A percentile compares a stretch with the other conserved stretches of the same genome.
phyloP scores from a whole-genome alignment of 2,888 invertebrate genomes.

The Zygaena filipendulae region DNA sequence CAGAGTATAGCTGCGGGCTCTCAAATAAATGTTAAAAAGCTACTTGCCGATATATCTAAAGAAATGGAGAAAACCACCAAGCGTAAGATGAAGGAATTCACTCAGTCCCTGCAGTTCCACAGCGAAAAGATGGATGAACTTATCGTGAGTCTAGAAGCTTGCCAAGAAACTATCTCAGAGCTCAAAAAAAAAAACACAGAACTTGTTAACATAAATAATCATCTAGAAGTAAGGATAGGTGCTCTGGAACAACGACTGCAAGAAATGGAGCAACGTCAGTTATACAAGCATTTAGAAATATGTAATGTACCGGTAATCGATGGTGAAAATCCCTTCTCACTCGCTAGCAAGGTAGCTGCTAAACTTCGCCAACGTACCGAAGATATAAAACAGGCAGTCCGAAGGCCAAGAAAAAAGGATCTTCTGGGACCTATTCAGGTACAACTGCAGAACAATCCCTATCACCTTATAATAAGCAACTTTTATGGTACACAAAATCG shows the following conservation, averaged over 20 bases:
- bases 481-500: too few relatives aligned
- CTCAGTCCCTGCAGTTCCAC: slow-evolving; percentile 5
- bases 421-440: neutral
- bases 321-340: neutral
- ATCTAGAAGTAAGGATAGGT: slow-evolving; percentile 4
- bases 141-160: slow-evolving; percentile 2
- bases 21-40: slow-evolving; percentile 2
- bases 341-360: slow-evolving; percentile 3
- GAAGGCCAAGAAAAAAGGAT: neutral
- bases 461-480: too few relatives aligned
- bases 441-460: neutral
- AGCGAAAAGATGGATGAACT: slow-evolving; percentile 13
- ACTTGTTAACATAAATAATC: slow-evolving; percentile 4
- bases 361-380: neutral
- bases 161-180: slow-evolving; percentile 4
- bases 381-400: neutral
- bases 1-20: neutral
- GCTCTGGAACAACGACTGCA: slow-evolving; percentile 15
- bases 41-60: slow-evolving; percentile 8
- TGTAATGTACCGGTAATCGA: slow-evolving; percentile 3
- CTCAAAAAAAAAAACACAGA: slow-evolving; percentile 4
- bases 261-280: slow-evolving; percentile 12
- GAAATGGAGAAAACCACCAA: slow-evolving; percentile 11
- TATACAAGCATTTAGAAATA: slow-evolving; percentile 8
- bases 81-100: slow-evolving; percentile 4